Evolutionary conservation across 2,888 invertebrate genomes (phyloP).

Genomic region (Drosophila greeni): DNA sequence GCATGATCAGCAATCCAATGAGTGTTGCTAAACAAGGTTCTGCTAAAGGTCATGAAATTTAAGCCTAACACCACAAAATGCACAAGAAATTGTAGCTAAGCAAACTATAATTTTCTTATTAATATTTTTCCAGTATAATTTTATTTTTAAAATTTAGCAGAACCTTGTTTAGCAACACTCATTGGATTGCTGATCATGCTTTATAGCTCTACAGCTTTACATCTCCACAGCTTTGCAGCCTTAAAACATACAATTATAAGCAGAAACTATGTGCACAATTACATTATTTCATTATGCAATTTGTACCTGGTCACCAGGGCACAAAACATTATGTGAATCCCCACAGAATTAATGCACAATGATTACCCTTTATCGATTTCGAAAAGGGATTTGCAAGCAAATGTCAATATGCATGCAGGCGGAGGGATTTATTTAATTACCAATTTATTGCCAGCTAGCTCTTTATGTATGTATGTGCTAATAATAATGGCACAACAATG

Average conservation of each 20-base stretch:
- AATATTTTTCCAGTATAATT: no score
- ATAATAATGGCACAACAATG: conserved; percentile 2
- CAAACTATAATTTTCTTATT: no score
- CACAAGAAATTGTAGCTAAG: background rate
- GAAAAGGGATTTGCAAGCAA: conserved; percentile 2
- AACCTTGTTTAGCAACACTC: background rate
- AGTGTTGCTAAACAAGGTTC: no score
- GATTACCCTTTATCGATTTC: conserved; percentile 5
- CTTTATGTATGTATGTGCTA: background rate
- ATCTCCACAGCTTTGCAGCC: background rate
- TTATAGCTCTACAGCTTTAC: no score
- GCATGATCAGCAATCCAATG: no score
- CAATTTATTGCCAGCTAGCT: conserved; percentile 4
- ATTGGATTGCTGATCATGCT: background rate
- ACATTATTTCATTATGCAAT: conserved; percentile 1
- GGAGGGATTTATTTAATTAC: conserved; percentile 10
- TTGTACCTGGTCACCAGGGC: conserved; percentile 1
- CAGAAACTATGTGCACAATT: background rate
- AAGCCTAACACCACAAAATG: background rate
- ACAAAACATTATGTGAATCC: background rate
- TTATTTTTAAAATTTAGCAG: background rate
- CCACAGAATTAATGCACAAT: background rate
- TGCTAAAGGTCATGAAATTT: background rate
- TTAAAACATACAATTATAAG: background rate
- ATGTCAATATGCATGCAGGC: background rate